These are phyloP conservation scores for Sparus aurata DNA, from an alignment of 2,797 vertebrate species.

Conservation along the genomic window DNA sequence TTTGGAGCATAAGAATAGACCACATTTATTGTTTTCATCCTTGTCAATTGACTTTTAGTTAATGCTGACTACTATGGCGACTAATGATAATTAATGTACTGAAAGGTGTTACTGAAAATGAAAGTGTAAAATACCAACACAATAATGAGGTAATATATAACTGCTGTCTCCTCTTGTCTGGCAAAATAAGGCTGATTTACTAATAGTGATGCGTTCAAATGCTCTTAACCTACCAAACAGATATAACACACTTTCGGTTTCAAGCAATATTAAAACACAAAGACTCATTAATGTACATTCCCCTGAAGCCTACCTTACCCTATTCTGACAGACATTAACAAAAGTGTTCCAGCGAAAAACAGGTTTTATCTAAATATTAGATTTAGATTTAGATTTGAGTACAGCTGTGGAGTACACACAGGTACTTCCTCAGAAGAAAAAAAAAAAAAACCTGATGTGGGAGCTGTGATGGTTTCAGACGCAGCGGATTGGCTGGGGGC, in stretches of 20 bases:
- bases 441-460: conserved; percentile 7
- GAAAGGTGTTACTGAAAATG: no score
- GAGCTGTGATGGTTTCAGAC: conserved; percentile 13
- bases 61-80: no score
- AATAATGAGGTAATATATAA: no score
- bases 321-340: not conserved
- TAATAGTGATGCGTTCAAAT: not conserved
- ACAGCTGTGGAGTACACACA: conserved; percentile 6
- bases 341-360: not conserved
- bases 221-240: not conserved
- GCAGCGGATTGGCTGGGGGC: conserved; percentile 2
- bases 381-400: not conserved
- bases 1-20: not conserved
- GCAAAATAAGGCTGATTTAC: no score
- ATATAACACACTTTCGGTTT: not conserved
- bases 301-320: not conserved
- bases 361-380: not conserved
- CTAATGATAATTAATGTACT: no score
- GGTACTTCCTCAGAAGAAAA: conserved; percentile 49
- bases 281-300: not conserved
- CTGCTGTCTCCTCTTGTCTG: no score
- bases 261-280: not conserved
- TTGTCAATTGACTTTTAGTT: no score
- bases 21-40: not conserved
- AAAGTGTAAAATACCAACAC: no score